phyloP scores from a whole-genome alignment of 2,797 vertebrate genomes.

The Bradypodion ventrale region DNA sequence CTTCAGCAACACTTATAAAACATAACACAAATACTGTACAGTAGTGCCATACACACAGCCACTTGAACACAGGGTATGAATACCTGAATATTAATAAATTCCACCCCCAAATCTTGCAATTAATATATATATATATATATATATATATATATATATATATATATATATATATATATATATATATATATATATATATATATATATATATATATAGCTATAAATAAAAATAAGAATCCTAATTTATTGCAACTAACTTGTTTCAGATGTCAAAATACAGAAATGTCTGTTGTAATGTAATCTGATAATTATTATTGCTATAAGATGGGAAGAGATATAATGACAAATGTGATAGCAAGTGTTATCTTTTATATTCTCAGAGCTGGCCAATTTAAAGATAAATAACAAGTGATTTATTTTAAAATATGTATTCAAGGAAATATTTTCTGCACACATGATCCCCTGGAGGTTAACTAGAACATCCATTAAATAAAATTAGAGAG shows the following conservation, averaged over 20 bases:
- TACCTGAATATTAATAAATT: neutral
- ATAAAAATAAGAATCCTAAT: neutral
- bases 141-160: no score
- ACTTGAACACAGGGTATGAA: neutral
- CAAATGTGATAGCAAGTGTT: neutral
- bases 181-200: no score
- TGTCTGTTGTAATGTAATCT: neutral
- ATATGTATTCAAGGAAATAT: neutral
- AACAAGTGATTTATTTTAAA: slow-evolving; percentile 40
- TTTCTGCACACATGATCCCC: slow-evolving; percentile 53
- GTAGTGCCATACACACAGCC: neutral
- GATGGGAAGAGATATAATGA: neutral
- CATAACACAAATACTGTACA: neutral
- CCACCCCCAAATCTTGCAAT: neutral
- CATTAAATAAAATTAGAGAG: slow-evolving; percentile 24
- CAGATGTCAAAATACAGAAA: neutral
- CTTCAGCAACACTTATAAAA: neutral
- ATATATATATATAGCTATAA: no score
- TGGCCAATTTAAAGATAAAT: slow-evolving; percentile 26
- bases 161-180: no score
- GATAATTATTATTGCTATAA: neutral
- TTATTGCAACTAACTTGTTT: neutral
- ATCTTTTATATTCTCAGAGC: slow-evolving; percentile 4
- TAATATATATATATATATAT: no score
- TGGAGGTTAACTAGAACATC: slow-evolving; percentile 46